Evolutionary conservation across 2,113 vertebrate species (phyloP), one percentile per base, ranked within the genome.

Genomic region (Pungitius pungitius): DNA sequence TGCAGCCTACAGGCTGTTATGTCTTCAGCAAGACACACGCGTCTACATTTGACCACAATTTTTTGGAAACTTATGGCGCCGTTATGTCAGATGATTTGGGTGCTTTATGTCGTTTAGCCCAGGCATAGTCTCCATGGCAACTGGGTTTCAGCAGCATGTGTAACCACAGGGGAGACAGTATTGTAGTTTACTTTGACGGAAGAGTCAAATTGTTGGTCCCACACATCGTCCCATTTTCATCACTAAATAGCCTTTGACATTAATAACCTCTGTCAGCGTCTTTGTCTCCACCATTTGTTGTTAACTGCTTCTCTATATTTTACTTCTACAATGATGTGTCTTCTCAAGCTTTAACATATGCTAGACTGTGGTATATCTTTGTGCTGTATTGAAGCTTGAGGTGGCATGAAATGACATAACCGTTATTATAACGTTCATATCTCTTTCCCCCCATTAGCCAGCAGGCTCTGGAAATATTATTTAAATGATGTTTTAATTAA

Each of bases 61-160:
- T 0, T 58, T 64, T 11, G 52, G 30, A 80, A 87, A 89, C 35
- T 35, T 78, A 17, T 64, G 51, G 47, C 18, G 30, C 20, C 3
- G 0, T 78, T 69, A 77, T 60, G 63, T 85, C 64, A 84, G 61
- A 54, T 8, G 22, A 73, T 65, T 65, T 54, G 90, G 75, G 82
- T 81, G 80, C 78, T 84, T 89, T 71, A 73, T 85, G 84, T 78
- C 78, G 66, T 63, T 87, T 85, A 79, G 82, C 86, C 78, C 81
- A 74, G 78, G 69, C 75, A 61, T 65, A 55, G 88, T 92, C 85
- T 72, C 92, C 87, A 93, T 92, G 86, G 89, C 60, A 91, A 94
- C 88, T 73, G 62, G 64, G 67, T 83, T 67, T 82, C 68, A 75
- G 69, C 73, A 82, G 63, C 54, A 81, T 69, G 86, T 76, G 73